Conservation (phyloP, 2,113 vertebrate species). For the Panthera tigris region DNA sequence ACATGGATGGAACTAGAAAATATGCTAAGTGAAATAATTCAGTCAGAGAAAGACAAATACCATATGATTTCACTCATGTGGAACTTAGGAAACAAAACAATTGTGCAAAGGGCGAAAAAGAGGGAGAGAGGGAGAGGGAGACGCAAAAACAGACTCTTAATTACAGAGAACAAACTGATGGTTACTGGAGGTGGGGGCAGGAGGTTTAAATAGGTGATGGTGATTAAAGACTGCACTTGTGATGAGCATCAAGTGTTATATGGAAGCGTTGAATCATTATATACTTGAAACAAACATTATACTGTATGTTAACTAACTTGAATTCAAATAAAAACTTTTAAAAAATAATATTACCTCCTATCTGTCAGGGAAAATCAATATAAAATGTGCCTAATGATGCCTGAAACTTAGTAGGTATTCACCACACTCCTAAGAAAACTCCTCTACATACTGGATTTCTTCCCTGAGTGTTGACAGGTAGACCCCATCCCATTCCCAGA, state of each 20-base stretch:
- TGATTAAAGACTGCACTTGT: neutral
- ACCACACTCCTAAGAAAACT: neutral
- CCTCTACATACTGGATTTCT: neutral
- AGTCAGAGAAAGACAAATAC: neutral
- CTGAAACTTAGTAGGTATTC: neutral
- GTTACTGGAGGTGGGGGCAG: neutral
- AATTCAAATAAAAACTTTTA: neutral
- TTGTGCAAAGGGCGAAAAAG: neutral
- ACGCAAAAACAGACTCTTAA: neutral
- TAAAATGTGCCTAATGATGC: neutral
- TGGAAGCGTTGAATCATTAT: neutral
- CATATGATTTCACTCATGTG: neutral
- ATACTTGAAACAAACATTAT: neutral
- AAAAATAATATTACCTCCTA: neutral
- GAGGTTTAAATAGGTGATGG: neutral
- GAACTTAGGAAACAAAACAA: neutral
- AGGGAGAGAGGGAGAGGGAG: neutral
- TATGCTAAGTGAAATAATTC: neutral
- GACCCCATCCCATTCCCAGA: neutral
- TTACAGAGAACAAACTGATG: neutral
- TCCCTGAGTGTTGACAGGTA: neutral
- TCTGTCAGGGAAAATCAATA: neutral
- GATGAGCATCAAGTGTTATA: neutral
- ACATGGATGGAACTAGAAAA: neutral
- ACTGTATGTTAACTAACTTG: neutral